Conservation (phyloP, 2,797 vertebrate genomes). For the Meda fulgida region DNA sequence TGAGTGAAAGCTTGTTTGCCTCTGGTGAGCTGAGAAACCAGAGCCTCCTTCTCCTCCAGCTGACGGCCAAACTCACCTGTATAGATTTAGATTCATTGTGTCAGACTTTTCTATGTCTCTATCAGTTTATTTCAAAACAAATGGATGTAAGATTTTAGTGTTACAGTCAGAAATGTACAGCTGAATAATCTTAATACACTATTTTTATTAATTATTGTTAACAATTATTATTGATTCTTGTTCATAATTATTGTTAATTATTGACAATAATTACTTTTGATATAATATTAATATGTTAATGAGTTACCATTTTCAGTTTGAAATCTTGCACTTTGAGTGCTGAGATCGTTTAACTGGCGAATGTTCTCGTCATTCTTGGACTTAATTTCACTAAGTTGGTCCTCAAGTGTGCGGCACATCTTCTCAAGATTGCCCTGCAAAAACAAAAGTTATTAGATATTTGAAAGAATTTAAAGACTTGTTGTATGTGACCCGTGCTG, state of each 20-base stretch:
- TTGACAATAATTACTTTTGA: neutral
- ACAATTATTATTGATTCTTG: constrained; percentile 60
- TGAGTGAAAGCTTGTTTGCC: constrained; percentile 15
- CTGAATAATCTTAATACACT: constrained; percentile 48
- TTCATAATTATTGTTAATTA: neutral
- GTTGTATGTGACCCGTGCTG: constrained; percentile 9
- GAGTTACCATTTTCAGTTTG: neutral
- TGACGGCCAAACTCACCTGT: constrained; percentile 65
- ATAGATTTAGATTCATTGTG: neutral
- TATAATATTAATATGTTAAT: neutral
- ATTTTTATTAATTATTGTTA: constrained; percentile 49
- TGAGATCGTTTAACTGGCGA: no score
- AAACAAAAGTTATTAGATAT: constrained; percentile 50
- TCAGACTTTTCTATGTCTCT: neutral
- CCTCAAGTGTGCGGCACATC: no score
- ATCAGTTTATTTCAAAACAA: neutral
- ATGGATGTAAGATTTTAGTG: neutral
- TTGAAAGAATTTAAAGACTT: neutral
- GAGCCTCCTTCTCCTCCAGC: constrained; percentile 15
- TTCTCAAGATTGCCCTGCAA: constrained; percentile 85
- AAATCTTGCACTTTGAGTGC: no score
- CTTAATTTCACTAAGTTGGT: no score
- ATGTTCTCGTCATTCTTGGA: no score
- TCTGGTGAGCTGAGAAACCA: constrained; percentile 25
- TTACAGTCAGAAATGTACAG: neutral